Evolutionary conservation across 2,888 invertebrate species (phyloP), one percentile per base, ranked within the genome.

Genomic region (Strigamia maritima): DNA sequence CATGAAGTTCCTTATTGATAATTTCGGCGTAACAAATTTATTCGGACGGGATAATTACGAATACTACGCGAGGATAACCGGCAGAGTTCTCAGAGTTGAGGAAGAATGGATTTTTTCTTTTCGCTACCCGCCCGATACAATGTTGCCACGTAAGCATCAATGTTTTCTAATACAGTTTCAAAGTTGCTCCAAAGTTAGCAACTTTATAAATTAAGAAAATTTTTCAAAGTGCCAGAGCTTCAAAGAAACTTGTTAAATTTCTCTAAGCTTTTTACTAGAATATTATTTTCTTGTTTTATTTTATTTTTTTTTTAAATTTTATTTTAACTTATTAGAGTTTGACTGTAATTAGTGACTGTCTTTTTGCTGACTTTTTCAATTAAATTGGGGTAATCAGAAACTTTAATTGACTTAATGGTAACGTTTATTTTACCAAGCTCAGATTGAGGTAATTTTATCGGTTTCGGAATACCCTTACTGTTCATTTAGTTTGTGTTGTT

Each of bases 41-140:
- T 98, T 98, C 87, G 98, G 98, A 0, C 90, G 94, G 77, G 93
- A 93, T 81, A 95, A 95, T 87, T 97, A 97, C 86, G 96, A 96
- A 87, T 97, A 94, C 87, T 97, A 97, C 87, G 96, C 96, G 31
- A 90, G 95, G 54, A 96, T 97, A 80, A 97, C 96, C 24, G 97
- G 97, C 0, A 90, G 96, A 79, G 94, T 97, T 82, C 89, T 97
- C 82, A 92, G 95, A 84, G 94, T 97, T 78, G 94, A 94, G 87
- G 95, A 96, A 86, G 95, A 96, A 87, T 96, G 96, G 95, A 95
- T 95, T 84, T 95, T 95, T 87, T 94, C 95, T 83, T 96, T 96
- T 87, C 90, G 94, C 82, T 94, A 94, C 87, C 94, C 95, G 75
- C 93, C 94, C n/a, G 88, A 89, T 81, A 85, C 87, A 26, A 83